Base-by-base conservation (phyloP, 2,888 invertebrate genomes). In the Cephus rjabovi region DNA sequence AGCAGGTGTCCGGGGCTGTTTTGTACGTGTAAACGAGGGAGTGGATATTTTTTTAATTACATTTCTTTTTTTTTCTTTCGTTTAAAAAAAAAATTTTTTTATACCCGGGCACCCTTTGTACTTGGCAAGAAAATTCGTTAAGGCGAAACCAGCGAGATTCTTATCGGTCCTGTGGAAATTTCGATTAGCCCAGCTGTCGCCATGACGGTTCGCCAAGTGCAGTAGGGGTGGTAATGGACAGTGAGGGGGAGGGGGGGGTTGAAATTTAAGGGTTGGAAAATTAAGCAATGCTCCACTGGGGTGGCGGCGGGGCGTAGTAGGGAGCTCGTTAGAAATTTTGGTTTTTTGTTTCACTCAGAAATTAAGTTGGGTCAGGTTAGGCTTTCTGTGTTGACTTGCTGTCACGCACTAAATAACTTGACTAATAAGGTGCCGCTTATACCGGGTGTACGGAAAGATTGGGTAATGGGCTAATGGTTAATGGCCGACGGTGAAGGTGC, bases 351-450 rank as follows among this genome's bases (percentile, higher is more conserved):
- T 56, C 23, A 56, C 9, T 9, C 0, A 9, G 56, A 23, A 56
- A 56, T 1, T 56, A 23, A 23, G 9, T 56, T 9, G 6, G 56
- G 71, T 23, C 30, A 70, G 33, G 31, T 70, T 71, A 12, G 34
- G 12, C 12, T 12, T 71, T 71, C 31, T 73, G 77, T 56, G 77
- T 77, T 77, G 76, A 81, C 81, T 83, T 37, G 77, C 33, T 33
- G 80, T 83, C 82, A 80, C 81, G 83, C 83, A 83, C 81, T 83
- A 87, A 87, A 87, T 84, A 85, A 86, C 86, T 85, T 85, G 76
- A 84, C 83, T 88, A 88, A 88, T 87, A 87, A 88, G 88, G 85
- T 88, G 85, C 83, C 74, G 83, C 80, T 23, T 56, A 23, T 56
- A 56, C 23, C 56, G 56, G 56, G 56, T 56, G 23, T 85, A 83